phyloP scores from a whole-genome alignment of 2,888 invertebrate species.

The Phanerotoma sp. region DNA sequence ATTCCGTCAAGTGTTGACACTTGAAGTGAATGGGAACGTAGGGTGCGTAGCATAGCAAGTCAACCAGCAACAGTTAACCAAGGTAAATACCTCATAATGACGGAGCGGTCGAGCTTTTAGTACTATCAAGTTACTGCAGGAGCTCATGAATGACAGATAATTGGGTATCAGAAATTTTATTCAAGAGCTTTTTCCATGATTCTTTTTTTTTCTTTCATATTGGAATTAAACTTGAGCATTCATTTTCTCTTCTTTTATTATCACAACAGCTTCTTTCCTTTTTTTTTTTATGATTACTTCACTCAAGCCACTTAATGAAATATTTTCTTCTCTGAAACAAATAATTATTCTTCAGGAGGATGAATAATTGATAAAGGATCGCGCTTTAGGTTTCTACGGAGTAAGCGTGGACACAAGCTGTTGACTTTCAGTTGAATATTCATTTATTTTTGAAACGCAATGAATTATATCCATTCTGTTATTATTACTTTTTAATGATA shows the following conservation, averaged over 20 bases:
- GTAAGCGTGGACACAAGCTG: too few species aligned
- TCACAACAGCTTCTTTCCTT: neutral
- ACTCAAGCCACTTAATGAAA: neutral
- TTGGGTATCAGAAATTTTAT: neutral
- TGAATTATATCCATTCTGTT: too few species aligned
- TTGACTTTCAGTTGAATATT: too few species aligned
- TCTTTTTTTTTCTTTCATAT: neutral
- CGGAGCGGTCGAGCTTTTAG: slow-evolving; percentile 16
- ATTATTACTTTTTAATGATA: too few species aligned
- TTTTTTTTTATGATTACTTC: neutral
- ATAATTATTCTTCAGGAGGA: too few species aligned
- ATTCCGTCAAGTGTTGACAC: neutral
- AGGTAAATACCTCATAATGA: slow-evolving; percentile 31
- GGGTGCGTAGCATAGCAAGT: neutral
- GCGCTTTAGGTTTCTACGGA: too few species aligned
- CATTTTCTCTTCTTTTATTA: neutral
- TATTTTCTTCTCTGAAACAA: too few species aligned
- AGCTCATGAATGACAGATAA: neutral
- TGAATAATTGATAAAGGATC: too few species aligned
- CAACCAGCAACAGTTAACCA: slow-evolving; percentile 23
- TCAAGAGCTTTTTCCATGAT: too few species aligned
- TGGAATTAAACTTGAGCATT: slow-evolving; percentile 1
- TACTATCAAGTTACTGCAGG: slow-evolving; percentile 3
- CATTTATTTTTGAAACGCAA: too few species aligned
- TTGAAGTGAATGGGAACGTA: neutral